Evolutionary conservation across 2,888 invertebrate genomes (phyloP).

Genomic region (Lasioglossum leucozonium): DNA sequence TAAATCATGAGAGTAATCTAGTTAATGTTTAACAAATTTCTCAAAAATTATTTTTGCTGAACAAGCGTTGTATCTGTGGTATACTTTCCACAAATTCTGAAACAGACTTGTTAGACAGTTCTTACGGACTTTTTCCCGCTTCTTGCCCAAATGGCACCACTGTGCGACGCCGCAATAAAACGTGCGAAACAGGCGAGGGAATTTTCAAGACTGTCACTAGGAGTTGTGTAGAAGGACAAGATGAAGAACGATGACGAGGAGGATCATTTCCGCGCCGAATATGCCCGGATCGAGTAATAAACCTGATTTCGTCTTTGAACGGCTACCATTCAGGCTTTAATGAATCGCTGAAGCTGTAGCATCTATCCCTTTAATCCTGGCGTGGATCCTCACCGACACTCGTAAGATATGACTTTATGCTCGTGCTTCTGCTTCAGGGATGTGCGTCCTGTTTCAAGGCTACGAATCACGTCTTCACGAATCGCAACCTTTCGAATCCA

Average conservation of each 20-base stretch:
- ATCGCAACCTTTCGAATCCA: neutral
- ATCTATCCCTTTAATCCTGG: slow-evolving; percentile 19
- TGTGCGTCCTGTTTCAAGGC: neutral
- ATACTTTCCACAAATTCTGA: no score
- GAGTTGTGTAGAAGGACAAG: slow-evolving; percentile 11
- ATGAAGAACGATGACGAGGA: slow-evolving; percentile 18
- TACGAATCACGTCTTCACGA: no score
- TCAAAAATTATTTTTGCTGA: no score
- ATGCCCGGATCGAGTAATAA: slow-evolving; percentile 36
- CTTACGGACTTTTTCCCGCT: no score
- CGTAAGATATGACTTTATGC: neutral
- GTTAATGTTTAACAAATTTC: no score
- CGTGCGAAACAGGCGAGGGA: neutral
- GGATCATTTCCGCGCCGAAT: neutral
- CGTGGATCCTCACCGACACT: slow-evolving; percentile 17
- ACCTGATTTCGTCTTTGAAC: slow-evolving; percentile 27
- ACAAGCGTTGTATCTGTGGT: no score
- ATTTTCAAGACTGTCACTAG: neutral
- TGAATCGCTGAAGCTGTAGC: slow-evolving; percentile 29
- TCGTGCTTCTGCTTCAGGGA: slow-evolving; percentile 2
- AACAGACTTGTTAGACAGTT: no score
- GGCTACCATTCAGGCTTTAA: slow-evolving; percentile 22
- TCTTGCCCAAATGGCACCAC: no score
- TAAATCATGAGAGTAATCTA: no score
- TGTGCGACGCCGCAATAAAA: neutral